Evolutionary conservation across 2,113 vertebrate genomes (phyloP), one percentile per base, ranked within the genome.

Genomic region (Etheostoma spectabile): DNA sequence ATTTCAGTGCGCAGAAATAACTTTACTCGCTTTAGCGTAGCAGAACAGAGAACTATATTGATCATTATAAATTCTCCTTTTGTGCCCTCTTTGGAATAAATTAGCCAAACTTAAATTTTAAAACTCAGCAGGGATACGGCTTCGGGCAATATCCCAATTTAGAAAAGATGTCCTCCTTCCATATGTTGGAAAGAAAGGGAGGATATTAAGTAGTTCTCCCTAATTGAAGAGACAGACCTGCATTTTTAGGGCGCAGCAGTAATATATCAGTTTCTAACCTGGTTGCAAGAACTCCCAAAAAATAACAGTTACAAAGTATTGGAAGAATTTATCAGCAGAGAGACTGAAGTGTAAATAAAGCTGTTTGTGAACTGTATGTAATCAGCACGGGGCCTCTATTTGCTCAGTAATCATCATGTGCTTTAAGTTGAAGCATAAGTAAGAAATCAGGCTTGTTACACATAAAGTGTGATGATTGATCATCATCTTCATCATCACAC

Each of bases 31-130:
- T 49, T 83, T 42, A 88, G 86, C 33, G 30, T 70, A 68, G 55
- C 60, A 71, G 35, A 86, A 60, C 51, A 33, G 56, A 70, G 68
- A 70, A 61, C 49, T 63, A 55, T 74, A 70, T 76, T 66, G 74
- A 84, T 84, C 51, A 79, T 77, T 88, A 77, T 68, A 76, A 62
- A 79, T 80, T 75, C 24, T 46, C 21, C 52, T 81, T 78, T 88
- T 68, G 66, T 88, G 57, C 77, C 69, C 11, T 72, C 67, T 63
- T 87, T 81, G 53, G 77, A 88, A 86, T 84, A 79, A 84, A 86
- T 90, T 84, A 81, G 6, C 46, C 22, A 48, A 79, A 52, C 33
- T 49, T 75, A 55, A 11, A 65, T 74, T 42, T 42, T 45, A 70
- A 84, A 56, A 74, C 59, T 87, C 80, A 73, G 72, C 69, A 82